Conservation (phyloP, 2,888 invertebrate species). For the Ceriagrion tenellum region DNA sequence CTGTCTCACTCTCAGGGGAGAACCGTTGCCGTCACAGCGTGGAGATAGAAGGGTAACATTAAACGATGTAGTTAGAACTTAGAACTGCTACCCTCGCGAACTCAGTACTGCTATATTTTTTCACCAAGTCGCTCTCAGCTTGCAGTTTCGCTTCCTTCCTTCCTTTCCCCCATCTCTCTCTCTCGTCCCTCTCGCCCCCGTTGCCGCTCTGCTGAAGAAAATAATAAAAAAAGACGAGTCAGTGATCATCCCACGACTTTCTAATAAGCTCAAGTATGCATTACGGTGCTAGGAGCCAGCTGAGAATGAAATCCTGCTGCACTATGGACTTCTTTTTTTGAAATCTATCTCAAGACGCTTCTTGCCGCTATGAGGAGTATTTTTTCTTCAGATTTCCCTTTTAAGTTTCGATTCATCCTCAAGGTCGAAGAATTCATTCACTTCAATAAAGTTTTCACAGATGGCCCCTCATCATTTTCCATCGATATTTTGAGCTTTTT, state of each 20-base stretch:
- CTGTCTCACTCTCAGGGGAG: too few species aligned
- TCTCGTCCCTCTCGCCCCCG: not conserved
- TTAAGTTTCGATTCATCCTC: too few species aligned
- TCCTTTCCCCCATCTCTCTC: not conserved
- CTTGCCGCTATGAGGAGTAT: not conserved
- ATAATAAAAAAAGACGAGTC: not conserved
- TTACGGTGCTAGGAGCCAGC: not conserved
- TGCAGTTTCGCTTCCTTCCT: not conserved
- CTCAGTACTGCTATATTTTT: too few species aligned
- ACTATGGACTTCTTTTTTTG: not conserved
- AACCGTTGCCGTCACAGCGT: too few species aligned
- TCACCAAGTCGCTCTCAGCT: not conserved
- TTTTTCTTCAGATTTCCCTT: too few species aligned
- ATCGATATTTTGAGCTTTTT: too few species aligned
- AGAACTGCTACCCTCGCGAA: too few species aligned
- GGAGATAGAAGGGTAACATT: too few species aligned
- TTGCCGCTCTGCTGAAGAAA: conserved; percentile 4
- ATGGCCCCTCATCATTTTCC: too few species aligned
- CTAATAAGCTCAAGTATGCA: not conserved
- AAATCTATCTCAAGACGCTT: not conserved
- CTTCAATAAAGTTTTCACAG: too few species aligned
- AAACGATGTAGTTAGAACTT: too few species aligned
- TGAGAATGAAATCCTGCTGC: not conserved
- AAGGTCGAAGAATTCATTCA: too few species aligned
- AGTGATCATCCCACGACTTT: not conserved